A percentile compares a stretch with the other conserved stretches of the same genome.
phyloP scores from a whole-genome alignment of 92 coral and sea anemone genomes.

The Palythoa grandiflora region DNA sequence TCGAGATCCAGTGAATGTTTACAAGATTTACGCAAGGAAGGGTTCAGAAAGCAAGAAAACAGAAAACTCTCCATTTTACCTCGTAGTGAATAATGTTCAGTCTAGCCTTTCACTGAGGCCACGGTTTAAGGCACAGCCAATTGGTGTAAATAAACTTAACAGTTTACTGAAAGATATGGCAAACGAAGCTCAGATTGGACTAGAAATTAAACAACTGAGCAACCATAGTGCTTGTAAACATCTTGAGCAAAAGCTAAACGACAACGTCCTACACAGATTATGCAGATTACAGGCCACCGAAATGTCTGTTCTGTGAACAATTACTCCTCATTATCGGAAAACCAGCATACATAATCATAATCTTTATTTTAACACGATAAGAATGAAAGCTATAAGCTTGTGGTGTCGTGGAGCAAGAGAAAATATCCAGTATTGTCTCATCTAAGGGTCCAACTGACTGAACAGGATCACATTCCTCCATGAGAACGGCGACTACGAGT shows the following conservation, averaged over 20 bases:
- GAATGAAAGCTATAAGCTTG: too few species aligned
- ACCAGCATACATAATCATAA: not conserved
- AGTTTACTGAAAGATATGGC: conserved; percentile 42
- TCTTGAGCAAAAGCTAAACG: conserved; percentile 38
- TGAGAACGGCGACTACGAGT: not conserved
- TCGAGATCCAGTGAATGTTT: not conserved
- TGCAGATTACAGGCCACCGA: conserved; percentile 39
- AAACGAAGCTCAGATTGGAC: conserved; percentile 30
- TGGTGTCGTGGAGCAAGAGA: not conserved
- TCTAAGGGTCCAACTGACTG: not conserved
- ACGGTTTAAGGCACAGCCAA: conserved; percentile 17
- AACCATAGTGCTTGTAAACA: conserved; percentile 60
- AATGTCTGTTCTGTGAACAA: not conserved
- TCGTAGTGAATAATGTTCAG: conserved; percentile 1
- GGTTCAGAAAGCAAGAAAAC: conserved; percentile 19
- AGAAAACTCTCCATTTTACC: conserved; percentile 19
- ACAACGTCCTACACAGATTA: conserved; percentile 38
- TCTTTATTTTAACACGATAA: too few species aligned
- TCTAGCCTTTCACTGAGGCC: not conserved
- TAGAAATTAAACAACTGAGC: conserved; percentile 43
- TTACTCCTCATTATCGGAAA: not conserved
- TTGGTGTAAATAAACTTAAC: conserved; percentile 61
- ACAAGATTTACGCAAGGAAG: conserved; percentile 36
- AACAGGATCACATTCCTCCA: not conserved
- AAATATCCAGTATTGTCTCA: not conserved